Evolutionary conservation across 2,888 invertebrate genomes (phyloP).

Genomic region (Cosmia pyralina): DNA sequence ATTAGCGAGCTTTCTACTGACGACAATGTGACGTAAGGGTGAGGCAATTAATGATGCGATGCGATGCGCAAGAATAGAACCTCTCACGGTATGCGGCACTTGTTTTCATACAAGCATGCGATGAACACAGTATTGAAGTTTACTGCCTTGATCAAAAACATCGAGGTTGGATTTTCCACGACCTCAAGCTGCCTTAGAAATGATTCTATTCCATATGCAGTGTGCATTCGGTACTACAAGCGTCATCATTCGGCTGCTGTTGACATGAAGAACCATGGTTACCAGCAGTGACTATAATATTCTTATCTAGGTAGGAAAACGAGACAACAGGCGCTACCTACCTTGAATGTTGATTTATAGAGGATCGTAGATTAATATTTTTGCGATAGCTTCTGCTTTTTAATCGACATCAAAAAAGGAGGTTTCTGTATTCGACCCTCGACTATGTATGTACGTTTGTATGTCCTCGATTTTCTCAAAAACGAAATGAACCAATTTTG

Average conservation of each 20-base stretch:
- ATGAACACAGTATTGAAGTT: conserved; percentile 8
- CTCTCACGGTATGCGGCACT: conserved; percentile 36
- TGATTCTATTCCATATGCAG: not conserved
- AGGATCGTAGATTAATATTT: too few species aligned
- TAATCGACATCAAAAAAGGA: too few species aligned
- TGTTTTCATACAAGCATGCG: conserved; percentile 15
- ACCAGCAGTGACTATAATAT: not conserved
- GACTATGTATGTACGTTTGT: too few species aligned
- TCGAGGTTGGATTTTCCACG: not conserved
- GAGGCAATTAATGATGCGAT: conserved; percentile 43
- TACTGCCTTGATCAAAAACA: not conserved
- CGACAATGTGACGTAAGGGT: conserved; percentile 57
- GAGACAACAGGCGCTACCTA: not conserved
- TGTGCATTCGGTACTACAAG: not conserved
- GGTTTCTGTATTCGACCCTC: too few species aligned
- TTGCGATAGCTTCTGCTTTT: too few species aligned
- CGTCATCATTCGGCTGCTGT: not conserved
- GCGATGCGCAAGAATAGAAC: conserved; percentile 32
- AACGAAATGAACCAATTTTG: too few species aligned
- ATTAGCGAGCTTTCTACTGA: conserved; percentile 54
- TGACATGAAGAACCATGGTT: not conserved
- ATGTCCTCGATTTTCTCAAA: too few species aligned
- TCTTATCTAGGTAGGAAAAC: too few species aligned
- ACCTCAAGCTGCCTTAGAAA: too few species aligned
- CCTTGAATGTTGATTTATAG: not conserved